Percentiles rank a stretch among this genome's conserved stretches.
These are phyloP conservation scores for Laterallus jamaicensis DNA, from an alignment of 2,113 vertebrate genomes.

Conservation along the genomic window DNA sequence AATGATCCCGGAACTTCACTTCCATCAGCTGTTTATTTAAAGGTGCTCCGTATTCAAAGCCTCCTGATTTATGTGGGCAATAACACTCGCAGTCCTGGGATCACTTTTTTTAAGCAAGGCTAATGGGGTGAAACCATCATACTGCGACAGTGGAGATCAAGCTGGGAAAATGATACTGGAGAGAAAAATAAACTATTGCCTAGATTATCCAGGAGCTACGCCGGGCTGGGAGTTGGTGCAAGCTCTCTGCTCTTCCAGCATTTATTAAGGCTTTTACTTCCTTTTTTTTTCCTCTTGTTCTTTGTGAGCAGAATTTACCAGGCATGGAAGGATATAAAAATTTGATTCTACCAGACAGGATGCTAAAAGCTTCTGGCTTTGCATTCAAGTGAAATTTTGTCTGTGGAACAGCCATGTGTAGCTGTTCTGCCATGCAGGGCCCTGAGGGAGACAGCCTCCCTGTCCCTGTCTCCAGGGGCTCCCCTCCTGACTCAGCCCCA, in stretches of 20 bases:
- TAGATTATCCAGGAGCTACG: conserved; percentile 44
- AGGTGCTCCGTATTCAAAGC: conserved; percentile 79
- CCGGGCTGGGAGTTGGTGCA: conserved; percentile 33
- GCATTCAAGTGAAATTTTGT: neutral
- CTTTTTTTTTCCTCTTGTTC: conserved; percentile 2
- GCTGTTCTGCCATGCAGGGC: neutral
- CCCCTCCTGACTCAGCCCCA: neutral
- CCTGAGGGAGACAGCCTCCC: neutral
- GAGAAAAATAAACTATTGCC: conserved; percentile 66
- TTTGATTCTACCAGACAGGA: conserved; percentile 13
- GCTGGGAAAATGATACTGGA: conserved; percentile 73
- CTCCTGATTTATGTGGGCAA: conserved; percentile 83
- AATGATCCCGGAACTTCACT: conserved; percentile 82
- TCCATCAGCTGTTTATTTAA: conserved; percentile 86
- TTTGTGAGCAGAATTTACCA: conserved; percentile 48
- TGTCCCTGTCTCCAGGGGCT: neutral
- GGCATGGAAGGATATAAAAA: conserved; percentile 35
- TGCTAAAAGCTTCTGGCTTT: conserved; percentile 24
- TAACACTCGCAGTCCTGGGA: conserved; percentile 71
- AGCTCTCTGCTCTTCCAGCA: conserved; percentile 31
- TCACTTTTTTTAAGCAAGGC: conserved; percentile 79
- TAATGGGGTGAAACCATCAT: conserved; percentile 81
- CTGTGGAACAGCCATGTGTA: neutral
- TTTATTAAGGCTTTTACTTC: conserved; percentile 51
- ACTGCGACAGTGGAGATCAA: conserved; percentile 69